Evolutionary conservation across 2,797 vertebrate species (phyloP).

Genomic region (Clarias fuscus): DNA sequence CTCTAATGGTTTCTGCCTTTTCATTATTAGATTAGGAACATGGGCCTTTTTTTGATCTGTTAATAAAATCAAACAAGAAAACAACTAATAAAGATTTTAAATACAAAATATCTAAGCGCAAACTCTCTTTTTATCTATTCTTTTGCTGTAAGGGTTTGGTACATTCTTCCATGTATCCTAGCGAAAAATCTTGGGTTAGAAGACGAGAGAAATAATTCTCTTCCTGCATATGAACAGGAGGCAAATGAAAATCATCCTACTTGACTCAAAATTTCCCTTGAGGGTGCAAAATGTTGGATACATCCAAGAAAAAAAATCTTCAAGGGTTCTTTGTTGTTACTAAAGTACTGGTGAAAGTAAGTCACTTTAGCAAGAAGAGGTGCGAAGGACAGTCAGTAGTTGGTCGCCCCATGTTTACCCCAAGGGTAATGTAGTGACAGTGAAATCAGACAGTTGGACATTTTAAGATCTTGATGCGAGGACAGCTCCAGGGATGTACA

Average conservation of each 20-base stretch:
- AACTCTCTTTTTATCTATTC: not conserved
- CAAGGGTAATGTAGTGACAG: constrained; percentile 1
- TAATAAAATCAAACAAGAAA: not conserved
- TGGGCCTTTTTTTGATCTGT: not conserved
- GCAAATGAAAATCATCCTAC: not conserved
- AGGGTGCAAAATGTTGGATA: not conserved
- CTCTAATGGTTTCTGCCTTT: not conserved
- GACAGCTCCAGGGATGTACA: not conserved
- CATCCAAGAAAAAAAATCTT: constrained; percentile 1
- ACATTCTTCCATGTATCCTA: not conserved
- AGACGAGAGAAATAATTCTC: not conserved
- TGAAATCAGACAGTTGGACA: not conserved
- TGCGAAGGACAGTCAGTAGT: not conserved
- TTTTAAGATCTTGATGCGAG: not conserved
- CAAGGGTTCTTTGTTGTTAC: not conserved
- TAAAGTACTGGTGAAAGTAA: not conserved
- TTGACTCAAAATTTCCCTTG: not conserved
- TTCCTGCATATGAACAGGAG: not conserved
- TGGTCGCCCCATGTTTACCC: constrained; percentile 1
- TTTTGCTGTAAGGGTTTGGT: not conserved
- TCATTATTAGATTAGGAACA: not conserved
- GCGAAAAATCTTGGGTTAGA: not conserved
- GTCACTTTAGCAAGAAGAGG: not conserved
- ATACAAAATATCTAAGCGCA: not conserved
- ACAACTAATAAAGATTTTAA: not conserved